Base-by-base conservation (phyloP, 2,888 invertebrate species). In the Synanthedon tipuliformis region DNA sequence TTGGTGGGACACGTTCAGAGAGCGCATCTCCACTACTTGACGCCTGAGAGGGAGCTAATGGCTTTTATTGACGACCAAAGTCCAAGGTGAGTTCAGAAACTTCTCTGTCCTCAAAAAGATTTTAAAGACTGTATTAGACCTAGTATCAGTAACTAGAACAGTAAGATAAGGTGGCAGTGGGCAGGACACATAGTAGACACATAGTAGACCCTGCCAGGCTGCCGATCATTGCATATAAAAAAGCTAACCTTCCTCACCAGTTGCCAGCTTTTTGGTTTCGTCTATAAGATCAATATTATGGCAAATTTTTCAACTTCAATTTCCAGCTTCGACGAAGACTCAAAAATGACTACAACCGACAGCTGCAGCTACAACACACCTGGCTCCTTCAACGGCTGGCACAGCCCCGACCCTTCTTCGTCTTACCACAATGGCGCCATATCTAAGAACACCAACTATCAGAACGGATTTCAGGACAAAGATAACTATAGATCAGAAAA, bases 11-110 rank as follows among this genome's bases (percentile, higher is more conserved):
- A 95, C 71, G 95, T 95, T 1, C 94, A 95, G 74, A 91, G 92
- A 61, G 94, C 92, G n/a, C 95, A 95, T 78, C 88, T 95, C 59
- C 94, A 95, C 71, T 94, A 93, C 70, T 79, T 94, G 51, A 94
- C 94, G 50, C 94, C 94, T 0, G 94, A 94, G 70, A 89, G 92
- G 57, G 94, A 94, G 69, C 84, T 92, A 60, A 90, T 93, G 89
- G 91, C 92, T 34, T 94, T 94, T 64, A 93, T 94, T 58, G 94
- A 94, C 74, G 93, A 94, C 59, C 89, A 92, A 62, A 89, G 89
- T 62, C 89, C 89, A 34, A 85, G 89, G 89, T 89, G 69, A 68
- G 66, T 27, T 10, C 10, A 23, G 23, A 23, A 23, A 23, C 23
- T 5, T 23, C 5, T 23, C 5, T 23, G 4, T 5, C 5, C 5